Conservation (phyloP, 2,888 invertebrate species). For the Pachycephus smyrnensis region DNA sequence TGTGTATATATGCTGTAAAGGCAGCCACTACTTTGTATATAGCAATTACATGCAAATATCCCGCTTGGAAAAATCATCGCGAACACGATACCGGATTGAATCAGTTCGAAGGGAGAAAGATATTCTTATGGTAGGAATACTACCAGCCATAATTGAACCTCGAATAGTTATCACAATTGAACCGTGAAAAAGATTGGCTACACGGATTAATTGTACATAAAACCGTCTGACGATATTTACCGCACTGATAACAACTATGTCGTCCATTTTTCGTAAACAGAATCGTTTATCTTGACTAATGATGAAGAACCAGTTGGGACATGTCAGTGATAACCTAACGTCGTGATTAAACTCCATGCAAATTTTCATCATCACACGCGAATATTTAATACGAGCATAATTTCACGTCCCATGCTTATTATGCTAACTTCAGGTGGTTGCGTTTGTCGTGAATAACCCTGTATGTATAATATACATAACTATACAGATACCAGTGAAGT, state of each 20-base stretch:
- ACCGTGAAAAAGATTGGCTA: background rate
- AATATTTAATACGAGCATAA: background rate
- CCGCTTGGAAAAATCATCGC: background rate
- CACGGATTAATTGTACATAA: background rate
- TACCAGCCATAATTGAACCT: background rate
- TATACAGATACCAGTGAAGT: background rate
- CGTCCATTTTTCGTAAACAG: background rate
- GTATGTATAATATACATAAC: background rate
- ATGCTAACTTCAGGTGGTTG: background rate
- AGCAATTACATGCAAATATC: background rate
- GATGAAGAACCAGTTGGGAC: no score
- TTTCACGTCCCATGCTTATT: background rate
- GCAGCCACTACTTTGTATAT: background rate
- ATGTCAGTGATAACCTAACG: no score
- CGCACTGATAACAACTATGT: background rate
- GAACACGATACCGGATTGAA: background rate
- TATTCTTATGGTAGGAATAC: background rate
- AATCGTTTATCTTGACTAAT: background rate
- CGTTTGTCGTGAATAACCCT: background rate
- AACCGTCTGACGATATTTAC: background rate
- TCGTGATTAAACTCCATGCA: no score
- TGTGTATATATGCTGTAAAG: background rate
- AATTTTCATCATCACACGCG: background rate
- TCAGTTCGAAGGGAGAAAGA: background rate
- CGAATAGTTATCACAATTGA: background rate